Conservation (phyloP, 64 coral and sea anemone species). For the Trachythela sp. region DNA sequence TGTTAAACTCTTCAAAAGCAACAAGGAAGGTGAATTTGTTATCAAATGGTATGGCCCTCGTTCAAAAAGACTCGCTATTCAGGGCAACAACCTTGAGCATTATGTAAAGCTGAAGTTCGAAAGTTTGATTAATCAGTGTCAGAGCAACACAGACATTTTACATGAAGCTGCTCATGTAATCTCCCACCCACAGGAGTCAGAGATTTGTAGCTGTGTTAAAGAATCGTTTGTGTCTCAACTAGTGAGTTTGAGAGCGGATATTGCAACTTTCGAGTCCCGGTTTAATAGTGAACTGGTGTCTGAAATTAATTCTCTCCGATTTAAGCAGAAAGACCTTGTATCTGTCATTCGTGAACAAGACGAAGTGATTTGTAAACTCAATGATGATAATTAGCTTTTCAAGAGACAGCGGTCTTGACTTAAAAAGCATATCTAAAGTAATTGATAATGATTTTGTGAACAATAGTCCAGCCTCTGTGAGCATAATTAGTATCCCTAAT, state of each 20-base stretch:
- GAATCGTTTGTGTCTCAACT: not conserved
- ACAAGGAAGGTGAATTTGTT: not conserved
- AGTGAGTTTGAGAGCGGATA: not conserved
- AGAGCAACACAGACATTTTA: not conserved
- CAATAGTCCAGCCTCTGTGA: not conserved
- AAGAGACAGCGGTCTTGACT: not conserved
- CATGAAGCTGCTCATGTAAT: not conserved
- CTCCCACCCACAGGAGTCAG: not conserved
- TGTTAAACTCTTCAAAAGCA: not conserved
- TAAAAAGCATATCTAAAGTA: not conserved
- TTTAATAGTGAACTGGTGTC: not conserved
- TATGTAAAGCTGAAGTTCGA: not conserved
- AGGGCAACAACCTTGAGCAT: not conserved
- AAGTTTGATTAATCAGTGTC: not conserved
- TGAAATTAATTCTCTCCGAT: not conserved
- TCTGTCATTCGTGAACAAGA: not conserved
- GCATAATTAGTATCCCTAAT: not conserved
- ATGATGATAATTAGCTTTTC: not conserved
- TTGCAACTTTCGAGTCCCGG: not conserved
- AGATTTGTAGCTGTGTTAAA: not conserved
- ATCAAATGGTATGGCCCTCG: conserved; percentile 12
- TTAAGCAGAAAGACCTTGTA: not conserved
- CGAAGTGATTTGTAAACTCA: not conserved
- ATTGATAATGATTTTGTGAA: not conserved
- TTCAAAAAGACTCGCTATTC: not conserved